Conservation (phyloP, 2,113 vertebrate genomes). For the Catharus fuscescens region DNA sequence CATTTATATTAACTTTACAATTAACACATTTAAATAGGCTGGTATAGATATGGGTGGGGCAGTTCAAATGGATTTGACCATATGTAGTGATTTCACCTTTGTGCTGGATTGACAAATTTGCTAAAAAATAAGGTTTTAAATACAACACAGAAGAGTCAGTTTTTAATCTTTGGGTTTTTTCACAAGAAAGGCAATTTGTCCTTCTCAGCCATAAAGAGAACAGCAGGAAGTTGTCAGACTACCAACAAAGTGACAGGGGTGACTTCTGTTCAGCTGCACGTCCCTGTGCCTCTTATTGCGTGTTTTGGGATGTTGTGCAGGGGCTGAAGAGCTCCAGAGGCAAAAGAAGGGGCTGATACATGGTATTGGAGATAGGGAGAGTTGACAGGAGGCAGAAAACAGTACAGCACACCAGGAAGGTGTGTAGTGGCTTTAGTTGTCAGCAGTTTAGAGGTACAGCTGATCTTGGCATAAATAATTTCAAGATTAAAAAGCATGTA, state of each 20-base stretch:
- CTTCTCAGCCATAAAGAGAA: background rate
- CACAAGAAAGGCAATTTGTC: background rate
- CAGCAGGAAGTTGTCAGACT: background rate
- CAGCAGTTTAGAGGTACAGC: background rate
- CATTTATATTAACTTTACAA: background rate
- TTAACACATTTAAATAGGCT: background rate
- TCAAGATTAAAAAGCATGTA: background rate
- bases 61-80: background rate
- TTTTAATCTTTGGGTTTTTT: background rate
- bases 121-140: background rate
- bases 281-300: accelerated
- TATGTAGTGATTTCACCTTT: background rate
- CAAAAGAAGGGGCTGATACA: background rate
- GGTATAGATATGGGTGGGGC: background rate
- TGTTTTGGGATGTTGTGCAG: background rate
- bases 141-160: background rate
- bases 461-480: background rate
- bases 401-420: background rate
- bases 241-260: background rate
- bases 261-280: background rate
- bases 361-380: background rate
- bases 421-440: background rate
- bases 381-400: background rate
- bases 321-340: background rate
- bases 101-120: background rate